phyloP scores from a whole-genome alignment of 2,888 invertebrate species.

The Hemaris fuciformis region DNA sequence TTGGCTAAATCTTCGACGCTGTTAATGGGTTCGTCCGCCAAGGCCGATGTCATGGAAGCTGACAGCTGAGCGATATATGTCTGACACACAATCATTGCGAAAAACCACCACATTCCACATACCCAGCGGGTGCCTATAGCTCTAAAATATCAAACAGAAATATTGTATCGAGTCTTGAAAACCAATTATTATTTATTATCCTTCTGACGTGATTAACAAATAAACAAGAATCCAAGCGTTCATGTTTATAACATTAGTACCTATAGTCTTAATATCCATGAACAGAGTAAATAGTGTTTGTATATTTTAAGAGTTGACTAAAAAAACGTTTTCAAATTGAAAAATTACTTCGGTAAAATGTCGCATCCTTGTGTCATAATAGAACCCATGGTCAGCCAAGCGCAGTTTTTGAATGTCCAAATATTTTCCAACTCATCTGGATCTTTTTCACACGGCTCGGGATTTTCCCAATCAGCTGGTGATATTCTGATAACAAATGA shows the following conservation, averaged over 20 bases:
- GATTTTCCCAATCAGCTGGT: conserved; percentile 96
- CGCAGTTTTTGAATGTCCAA: conserved; percentile 92
- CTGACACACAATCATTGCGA: conserved; percentile 94
- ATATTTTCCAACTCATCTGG: conserved; percentile 94
- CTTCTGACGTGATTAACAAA: too few species aligned
- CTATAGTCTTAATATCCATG: too few species aligned
- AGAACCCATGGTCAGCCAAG: conserved; percentile 96
- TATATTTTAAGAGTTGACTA: not conserved
- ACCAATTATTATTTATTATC: not conserved
- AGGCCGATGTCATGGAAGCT: conserved; percentile 93
- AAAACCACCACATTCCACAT: conserved; percentile 97
- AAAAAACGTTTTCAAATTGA: not conserved
- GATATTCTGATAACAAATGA: conserved; percentile 84
- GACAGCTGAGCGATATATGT: conserved; percentile 97
- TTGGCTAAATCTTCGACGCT: conserved; percentile 94
- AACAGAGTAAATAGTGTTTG: too few species aligned
- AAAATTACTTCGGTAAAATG: conserved; percentile 91
- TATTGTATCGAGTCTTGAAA: not conserved
- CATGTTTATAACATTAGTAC: too few species aligned
- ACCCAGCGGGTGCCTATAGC: conserved; percentile 94
- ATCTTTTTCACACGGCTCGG: conserved; percentile 93
- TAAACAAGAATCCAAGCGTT: too few species aligned
- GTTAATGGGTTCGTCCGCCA: conserved; percentile 92
- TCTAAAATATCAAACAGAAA: conserved; percentile 65
- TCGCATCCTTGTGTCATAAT: conserved; percentile 97